Conservation (phyloP, 2,113 vertebrate species). For the Trematomus loennbergii region DNA sequence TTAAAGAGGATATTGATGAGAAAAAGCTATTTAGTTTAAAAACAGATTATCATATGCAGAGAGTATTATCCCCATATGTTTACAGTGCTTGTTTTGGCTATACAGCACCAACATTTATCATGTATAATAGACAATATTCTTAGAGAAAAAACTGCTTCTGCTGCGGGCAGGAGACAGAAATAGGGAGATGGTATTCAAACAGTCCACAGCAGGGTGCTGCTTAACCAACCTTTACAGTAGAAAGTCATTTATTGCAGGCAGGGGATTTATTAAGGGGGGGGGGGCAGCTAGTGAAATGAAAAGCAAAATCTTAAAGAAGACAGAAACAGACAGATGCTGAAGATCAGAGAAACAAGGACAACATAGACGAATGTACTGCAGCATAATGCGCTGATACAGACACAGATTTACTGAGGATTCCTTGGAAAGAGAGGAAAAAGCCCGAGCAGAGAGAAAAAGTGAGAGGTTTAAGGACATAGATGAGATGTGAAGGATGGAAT, state of each 20-base stretch:
- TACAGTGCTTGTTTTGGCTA: not conserved
- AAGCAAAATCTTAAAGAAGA: conserved; percentile 12
- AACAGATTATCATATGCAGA: not conserved
- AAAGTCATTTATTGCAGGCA: conserved; percentile 36
- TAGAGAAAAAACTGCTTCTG: conserved; percentile 7
- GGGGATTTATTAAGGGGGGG: conserved; percentile 20
- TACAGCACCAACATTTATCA: not conserved
- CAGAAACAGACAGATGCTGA: conserved; percentile 2
- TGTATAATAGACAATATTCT: not conserved
- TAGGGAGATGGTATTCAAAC: conserved; percentile 36
- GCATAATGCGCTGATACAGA: conserved; percentile 32
- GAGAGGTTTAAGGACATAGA: conserved; percentile 39
- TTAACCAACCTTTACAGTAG: conserved; percentile 47
- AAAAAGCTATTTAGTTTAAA: not conserved
- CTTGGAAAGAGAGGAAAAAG: not conserved
- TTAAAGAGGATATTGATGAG: no score
- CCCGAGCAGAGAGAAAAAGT: conserved; percentile 29
- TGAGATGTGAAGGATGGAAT: conserved; percentile 50
- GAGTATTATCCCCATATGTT: not conserved
- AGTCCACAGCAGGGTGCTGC: conserved; percentile 47
- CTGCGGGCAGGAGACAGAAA: conserved; percentile 25
- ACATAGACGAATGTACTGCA: conserved; percentile 5
- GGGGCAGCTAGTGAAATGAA: conserved; percentile 6
- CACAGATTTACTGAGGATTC: conserved; percentile 23
- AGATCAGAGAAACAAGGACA: conserved; percentile 12